A percentile compares a stretch with the other conserved stretches of the same genome.
These are phyloP conservation scores for Neomonachus schauinslandi DNA, from an alignment of 2,113 vertebrate species.

Conservation along the genomic window DNA sequence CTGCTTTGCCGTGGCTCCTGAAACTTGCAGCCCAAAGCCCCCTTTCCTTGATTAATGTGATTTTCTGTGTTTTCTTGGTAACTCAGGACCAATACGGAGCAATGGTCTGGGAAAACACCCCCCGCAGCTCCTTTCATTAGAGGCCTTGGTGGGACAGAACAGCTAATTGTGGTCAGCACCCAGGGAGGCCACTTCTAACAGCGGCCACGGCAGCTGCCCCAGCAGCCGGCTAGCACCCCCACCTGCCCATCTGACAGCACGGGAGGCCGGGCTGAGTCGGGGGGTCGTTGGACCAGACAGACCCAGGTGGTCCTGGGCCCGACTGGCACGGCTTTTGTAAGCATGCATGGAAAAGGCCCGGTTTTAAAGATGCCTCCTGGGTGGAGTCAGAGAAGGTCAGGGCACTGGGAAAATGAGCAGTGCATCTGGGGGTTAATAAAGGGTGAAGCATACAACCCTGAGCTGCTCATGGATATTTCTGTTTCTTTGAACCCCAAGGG, in stretches of 20 bases:
- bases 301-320: background rate
- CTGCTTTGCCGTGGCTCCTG: background rate
- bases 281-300: background rate
- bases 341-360: background rate
- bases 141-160: background rate
- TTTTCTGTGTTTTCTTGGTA: constrained; percentile 57
- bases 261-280: background rate
- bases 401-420: background rate
- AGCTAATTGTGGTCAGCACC: background rate
- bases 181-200: background rate
- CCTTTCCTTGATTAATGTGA: constrained; percentile 20
- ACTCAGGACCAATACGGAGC: constrained; percentile 15
- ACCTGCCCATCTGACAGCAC: background rate
- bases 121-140: background rate
- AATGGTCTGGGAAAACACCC: background rate
- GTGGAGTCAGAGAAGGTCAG: background rate
- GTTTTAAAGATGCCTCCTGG: background rate
- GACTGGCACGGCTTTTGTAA: background rate
- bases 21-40: background rate
- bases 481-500: background rate
- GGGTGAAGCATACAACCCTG: background rate
- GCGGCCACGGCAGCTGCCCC: background rate
- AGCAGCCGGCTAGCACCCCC: background rate
- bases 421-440: background rate
- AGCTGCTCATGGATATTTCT: background rate